Evolutionary conservation across 2,113 vertebrate species (phyloP).

Genomic region (Xyrauchen texanus): DNA sequence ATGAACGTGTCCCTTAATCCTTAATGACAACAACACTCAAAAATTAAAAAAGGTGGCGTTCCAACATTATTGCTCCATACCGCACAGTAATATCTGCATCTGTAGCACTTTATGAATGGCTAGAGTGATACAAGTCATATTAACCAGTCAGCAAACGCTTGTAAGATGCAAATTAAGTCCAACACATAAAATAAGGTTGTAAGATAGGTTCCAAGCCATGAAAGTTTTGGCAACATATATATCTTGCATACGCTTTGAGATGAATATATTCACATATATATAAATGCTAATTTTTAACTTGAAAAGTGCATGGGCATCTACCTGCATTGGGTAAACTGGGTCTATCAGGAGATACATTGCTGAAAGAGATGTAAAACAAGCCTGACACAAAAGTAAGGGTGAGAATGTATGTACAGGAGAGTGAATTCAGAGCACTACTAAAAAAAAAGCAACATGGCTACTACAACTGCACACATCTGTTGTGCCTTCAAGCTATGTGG

Average conservation of each 20-base stretch:
- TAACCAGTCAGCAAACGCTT: not conserved
- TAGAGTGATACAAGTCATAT: constrained; percentile 10
- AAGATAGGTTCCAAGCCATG: not conserved
- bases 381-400: not conserved
- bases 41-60: not conserved
- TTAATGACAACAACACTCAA: not conserved
- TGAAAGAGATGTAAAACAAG: no score
- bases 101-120: not conserved
- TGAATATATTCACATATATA: constrained; percentile 13
- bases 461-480: not conserved
- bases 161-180: not conserved
- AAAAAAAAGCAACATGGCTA: constrained; percentile 19
- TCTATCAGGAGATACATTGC: not conserved
- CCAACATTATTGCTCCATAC: constrained; percentile 46
- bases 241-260: not conserved
- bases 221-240: not conserved
- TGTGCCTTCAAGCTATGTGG: constrained; percentile 20
- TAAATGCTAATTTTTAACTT: not conserved
- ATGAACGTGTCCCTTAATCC: constrained; percentile 20
- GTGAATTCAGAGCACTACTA: constrained; percentile 22
- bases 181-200: not conserved
- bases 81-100: not conserved
- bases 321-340: not conserved
- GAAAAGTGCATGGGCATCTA: constrained; percentile 25
- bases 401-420: not conserved